Base-by-base conservation (phyloP, 2,113 vertebrate species). In the Dasyurus viverrinus region DNA sequence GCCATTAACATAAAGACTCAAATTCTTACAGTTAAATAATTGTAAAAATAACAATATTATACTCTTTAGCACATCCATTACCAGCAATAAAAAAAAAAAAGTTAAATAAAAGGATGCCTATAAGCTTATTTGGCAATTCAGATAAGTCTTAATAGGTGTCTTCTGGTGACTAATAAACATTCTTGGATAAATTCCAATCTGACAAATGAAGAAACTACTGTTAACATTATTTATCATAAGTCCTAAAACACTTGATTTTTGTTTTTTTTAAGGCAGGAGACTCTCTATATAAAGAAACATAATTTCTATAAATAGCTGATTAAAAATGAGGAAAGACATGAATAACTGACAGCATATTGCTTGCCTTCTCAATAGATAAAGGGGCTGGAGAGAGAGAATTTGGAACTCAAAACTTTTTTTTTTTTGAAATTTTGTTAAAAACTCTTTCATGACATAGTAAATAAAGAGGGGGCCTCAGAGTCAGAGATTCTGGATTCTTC, bases 31-130 rank as follows among this genome's bases (percentile, higher is more conserved):
- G 36, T 36, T n/a, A 76, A 36, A 36, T 84, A 22, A 42, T 84
- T 23, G 16, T 68, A 68, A 68, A 68, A 36, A 57, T 27, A 57
- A 68, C 2, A 3, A 26, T 30, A 27, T 68, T 68, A 57, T 27
- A 53, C 53, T 95, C 90, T 93, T 36, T 91, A 93, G 92, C 2
- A 36, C 76, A 54, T 92, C 24, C 12, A 36, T 54, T 93, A 92
- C 53, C 93, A 14, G 12, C 26, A 95, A 93, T 90, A 92, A 76
- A 91, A 91, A 52, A 94, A 91, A 91, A 50, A 94, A 93, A 95
- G 12, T 91, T 84, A 96, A 52, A 89, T 90, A 89, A 94, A 90
- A 84, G 36, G 22, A 84, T 84, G 36, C 12, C 5, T 27, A 92
- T 3, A 12, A 94, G 54, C 47, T 84, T 95, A 30, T 27, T 92